Base-by-base conservation (phyloP, 2,113 vertebrate genomes). In the Oryzias celebensis region DNA sequence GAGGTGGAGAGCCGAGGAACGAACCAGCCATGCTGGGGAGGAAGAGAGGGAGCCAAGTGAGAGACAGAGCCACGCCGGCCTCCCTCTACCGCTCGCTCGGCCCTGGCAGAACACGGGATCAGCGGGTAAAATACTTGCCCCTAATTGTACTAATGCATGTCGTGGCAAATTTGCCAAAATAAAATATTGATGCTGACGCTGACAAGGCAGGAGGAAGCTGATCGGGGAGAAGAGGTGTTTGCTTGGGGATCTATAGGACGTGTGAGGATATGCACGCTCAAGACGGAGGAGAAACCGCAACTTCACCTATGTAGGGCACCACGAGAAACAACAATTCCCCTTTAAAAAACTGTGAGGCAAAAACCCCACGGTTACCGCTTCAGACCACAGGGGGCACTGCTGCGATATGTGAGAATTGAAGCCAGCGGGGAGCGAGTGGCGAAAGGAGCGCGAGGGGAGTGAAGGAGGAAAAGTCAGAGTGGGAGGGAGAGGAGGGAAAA, bases 301-400 rank as follows among this genome's bases (percentile, higher is more conserved):
- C 36, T 36, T 10, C 36, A 36, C 36, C 10, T 36, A 36, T 36
- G 26, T 28, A 36, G 36, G 36, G 36, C 36, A 36, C 36, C 36
- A 3, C 8, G 36, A 36, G 36, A 36, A 36, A 68, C 51, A 58
- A 68, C 24, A 61, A 53, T 44, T 24, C 45, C 56, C 24, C 36
- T 53, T 49, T 24, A 63, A 78, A 65, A 68, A 63, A 48, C 65
- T 65, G 50, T 10, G 12, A 7, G 50, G 41, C 54, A 14, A 45
- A 61, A 64, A 51, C 54, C 17, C 17, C 5, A 10, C 81, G 89
- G 68, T 78, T 82, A 63, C 79, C 79, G n/a, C 1, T 8, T 47
- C 57, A 44, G 68, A 87, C 89, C 91, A 92, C 92, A 93, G 91
- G 90, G 92, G 92, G 91, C 87, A 82, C 90, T 91, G 88, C 82